Evolutionary conservation across 2,113 vertebrate species (phyloP).

Genomic region (Podilymbus podiceps): DNA sequence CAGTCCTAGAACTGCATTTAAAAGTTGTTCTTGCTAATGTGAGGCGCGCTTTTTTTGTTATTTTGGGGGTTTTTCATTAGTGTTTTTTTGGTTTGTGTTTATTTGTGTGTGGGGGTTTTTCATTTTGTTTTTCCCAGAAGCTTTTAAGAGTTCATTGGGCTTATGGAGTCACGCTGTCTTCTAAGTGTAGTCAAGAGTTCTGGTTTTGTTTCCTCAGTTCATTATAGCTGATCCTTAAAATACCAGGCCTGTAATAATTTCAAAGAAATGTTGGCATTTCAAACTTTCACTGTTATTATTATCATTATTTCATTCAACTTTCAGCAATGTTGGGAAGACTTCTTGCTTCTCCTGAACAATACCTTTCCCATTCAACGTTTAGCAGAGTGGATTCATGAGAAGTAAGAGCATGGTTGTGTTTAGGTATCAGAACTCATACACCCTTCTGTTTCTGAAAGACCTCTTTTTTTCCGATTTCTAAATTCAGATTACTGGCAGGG

Average conservation of each 20-base stretch:
- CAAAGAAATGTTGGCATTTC: neutral
- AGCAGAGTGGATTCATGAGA: neutral
- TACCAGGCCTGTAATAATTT: neutral
- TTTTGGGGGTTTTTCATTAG: too few relatives aligned
- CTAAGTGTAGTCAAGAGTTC: neutral
- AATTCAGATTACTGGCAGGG: neutral
- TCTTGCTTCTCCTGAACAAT: neutral
- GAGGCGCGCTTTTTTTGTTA: neutral
- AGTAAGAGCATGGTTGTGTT: neutral
- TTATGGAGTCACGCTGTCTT: neutral
- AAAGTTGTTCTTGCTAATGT: neutral
- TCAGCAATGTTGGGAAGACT: neutral
- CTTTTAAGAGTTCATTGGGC: neutral
- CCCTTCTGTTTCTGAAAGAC: neutral
- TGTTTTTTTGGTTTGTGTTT: fast-evolving
- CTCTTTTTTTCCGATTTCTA: neutral
- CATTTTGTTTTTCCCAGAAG: neutral
- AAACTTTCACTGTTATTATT: neutral
- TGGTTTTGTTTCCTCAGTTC: neutral
- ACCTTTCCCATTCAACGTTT: neutral
- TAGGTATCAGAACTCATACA: neutral
- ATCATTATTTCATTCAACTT: neutral
- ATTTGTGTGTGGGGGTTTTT: too few relatives aligned
- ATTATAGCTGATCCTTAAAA: neutral
- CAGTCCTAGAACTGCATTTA: neutral